Base-by-base conservation (phyloP, 92 coral and sea anemone species). In the Plumapathes pennacea region DNA sequence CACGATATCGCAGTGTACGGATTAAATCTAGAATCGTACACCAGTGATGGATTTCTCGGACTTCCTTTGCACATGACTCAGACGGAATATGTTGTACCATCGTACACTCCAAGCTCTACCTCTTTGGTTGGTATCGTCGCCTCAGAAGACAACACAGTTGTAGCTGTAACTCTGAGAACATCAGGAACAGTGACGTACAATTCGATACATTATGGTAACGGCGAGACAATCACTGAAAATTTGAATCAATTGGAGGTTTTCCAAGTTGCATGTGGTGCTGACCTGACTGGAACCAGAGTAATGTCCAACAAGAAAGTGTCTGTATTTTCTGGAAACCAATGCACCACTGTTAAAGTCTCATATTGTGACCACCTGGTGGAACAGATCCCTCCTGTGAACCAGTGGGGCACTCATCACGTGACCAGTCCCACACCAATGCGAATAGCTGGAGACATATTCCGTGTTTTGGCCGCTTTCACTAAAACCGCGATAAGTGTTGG, bases 311-410 rank as follows among this genome's bases (percentile, higher is more conserved):
- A 72, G 28, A 77, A 66, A 0, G 60, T 84, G 9, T 73, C 90
- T 1, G 90, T 84, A 30, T 84, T 63, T 70, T 78, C 86, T 14
- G 90, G 90, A 34, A 71, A 74, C 45, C 85, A 84, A 22, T 84
- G 90, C 44, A 78, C 90, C 3, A 62, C 69, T 7, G 82, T 84
- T 18, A 67, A 60, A 25, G 48, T 38, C 27, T 67, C 62, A 25
- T 75, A 20, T 44, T 84, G 90, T 55, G 90, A 84, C 30, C 86
- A 84, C 46, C 54, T 84, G 46, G 86, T 78, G 2, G 90, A 84
- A 32, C 84, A 78, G 73, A 33, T 84, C 4, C 84, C 81, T 8
- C 90, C 90, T 0, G 66, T 81, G 17, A 51, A 60, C 27, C 50
- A 76, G 5, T 74, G 85, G 85, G 90, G 90, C 8, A 81, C 36